Conservation (phyloP, 2,888 invertebrate species). For the Oscheius myriophilus region DNA sequence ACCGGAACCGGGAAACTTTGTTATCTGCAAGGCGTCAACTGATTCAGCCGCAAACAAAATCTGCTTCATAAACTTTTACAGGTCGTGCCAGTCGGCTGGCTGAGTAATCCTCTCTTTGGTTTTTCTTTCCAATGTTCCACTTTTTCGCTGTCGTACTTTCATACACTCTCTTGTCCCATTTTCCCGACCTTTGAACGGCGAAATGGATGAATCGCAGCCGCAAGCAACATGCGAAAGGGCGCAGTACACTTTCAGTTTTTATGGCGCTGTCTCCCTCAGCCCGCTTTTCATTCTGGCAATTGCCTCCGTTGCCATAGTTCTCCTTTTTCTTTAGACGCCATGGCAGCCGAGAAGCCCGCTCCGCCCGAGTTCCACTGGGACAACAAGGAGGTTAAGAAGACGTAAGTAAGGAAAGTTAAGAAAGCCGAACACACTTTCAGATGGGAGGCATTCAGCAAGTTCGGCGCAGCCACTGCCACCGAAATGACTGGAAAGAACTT, state of each 20-base stretch:
- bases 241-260: not conserved
- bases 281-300: conserved; percentile 15
- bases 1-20: too few relatives aligned
- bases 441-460: conserved; percentile 68
- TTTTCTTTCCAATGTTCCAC: conserved; percentile 2
- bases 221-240: not conserved
- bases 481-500: conserved; percentile 71
- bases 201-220: not conserved
- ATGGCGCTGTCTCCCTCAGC: not conserved
- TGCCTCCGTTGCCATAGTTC: conserved; percentile 3
- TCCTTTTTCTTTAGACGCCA: conserved; percentile 29
- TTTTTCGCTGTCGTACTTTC: too few relatives aligned
- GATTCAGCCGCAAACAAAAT: too few relatives aligned
- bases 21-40: too few relatives aligned
- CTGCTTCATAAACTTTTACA: too few relatives aligned
- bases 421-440: conserved; percentile 25
- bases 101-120: not conserved
- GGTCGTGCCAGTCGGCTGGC: too few relatives aligned
- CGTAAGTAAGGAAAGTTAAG: conserved; percentile 33
- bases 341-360: conserved; percentile 41
- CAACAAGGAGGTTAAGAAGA: conserved; percentile 56
- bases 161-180: conserved; percentile 1
- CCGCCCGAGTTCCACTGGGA: conserved; percentile 61
- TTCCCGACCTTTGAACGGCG: conserved; percentile 3
- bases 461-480: conserved; percentile 64